Evolutionary conservation across 2,888 invertebrate species (phyloP).

Genomic region (Sinodicranocentrus sp.): DNA sequence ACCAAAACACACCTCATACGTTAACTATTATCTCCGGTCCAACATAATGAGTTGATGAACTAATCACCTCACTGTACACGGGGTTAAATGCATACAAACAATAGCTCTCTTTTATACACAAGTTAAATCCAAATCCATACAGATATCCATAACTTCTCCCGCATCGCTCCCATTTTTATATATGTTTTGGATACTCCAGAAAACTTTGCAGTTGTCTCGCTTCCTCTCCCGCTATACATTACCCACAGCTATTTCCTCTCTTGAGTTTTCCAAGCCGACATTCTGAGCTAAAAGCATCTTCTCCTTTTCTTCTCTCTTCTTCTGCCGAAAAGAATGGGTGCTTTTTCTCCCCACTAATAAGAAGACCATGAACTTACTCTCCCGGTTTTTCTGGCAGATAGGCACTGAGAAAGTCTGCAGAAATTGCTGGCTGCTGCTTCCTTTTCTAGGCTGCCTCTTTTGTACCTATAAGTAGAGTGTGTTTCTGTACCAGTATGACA

Average conservation of each 20-base stretch:
- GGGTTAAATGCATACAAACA: too few species aligned
- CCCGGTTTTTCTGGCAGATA: background rate
- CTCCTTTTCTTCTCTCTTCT: background rate
- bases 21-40: too few species aligned
- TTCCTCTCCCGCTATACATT: background rate
- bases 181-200: too few species aligned
- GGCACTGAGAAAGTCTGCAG: slow-evolving; percentile 7
- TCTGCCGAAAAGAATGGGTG: background rate
- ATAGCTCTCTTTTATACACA: too few species aligned
- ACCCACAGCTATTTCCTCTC: too few species aligned
- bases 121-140: too few species aligned
- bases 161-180: too few species aligned
- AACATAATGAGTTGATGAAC: too few species aligned
- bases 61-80: too few species aligned
- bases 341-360: background rate
- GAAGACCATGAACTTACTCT: background rate
- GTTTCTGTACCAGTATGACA: background rate
- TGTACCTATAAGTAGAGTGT: background rate
- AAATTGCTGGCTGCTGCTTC: slow-evolving; percentile 21
- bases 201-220: background rate
- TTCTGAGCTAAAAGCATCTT: slow-evolving; percentile 1
- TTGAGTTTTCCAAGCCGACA: background rate
- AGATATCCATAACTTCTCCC: too few species aligned
- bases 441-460: background rate
- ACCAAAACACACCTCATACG: too few species aligned